A percentile compares a stretch with the other conserved stretches of the same genome.
Conservation (phyloP, 2,888 invertebrate genomes). For the Phengaris arion region DNA sequence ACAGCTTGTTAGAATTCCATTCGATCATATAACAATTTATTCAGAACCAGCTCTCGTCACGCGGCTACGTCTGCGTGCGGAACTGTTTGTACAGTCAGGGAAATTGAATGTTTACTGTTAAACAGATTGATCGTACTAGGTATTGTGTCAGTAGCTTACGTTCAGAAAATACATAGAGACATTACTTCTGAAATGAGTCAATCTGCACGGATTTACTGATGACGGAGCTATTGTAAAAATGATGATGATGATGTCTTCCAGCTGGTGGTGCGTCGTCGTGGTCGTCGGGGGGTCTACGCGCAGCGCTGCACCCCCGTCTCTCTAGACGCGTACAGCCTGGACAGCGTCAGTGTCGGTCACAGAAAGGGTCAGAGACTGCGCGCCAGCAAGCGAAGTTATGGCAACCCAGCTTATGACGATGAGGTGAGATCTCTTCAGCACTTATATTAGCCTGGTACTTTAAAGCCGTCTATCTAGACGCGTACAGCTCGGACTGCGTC, state of each 20-base stretch:
- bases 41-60: neutral
- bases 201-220: too few relatives aligned
- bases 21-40: neutral
- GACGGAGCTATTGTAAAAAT: too few relatives aligned
- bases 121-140: too few relatives aligned
- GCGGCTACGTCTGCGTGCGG: neutral
- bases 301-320: slow-evolving; percentile 93
- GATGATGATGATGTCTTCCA: slow-evolving; percentile 50
- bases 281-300: slow-evolving; percentile 90
- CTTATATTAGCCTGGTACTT: neutral
- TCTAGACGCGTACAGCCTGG: slow-evolving; percentile 92
- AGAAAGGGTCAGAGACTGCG: slow-evolving; percentile 84
- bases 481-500: too few relatives aligned
- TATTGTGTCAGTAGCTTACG: too few relatives aligned
- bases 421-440: slow-evolving; percentile 73
- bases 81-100: too few relatives aligned
- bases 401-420: slow-evolving; percentile 94
- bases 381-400: slow-evolving; percentile 91
- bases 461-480: neutral
- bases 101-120: too few relatives aligned
- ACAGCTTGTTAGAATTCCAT: neutral
- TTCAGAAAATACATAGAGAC: too few relatives aligned
- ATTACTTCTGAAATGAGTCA: too few relatives aligned
- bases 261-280: slow-evolving; percentile 89
- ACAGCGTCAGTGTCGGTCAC: slow-evolving; percentile 91